Evolutionary conservation across 2,888 invertebrate genomes (phyloP), one percentile per base, ranked within the genome.

Genomic region (Drosophila mettleri): DNA sequence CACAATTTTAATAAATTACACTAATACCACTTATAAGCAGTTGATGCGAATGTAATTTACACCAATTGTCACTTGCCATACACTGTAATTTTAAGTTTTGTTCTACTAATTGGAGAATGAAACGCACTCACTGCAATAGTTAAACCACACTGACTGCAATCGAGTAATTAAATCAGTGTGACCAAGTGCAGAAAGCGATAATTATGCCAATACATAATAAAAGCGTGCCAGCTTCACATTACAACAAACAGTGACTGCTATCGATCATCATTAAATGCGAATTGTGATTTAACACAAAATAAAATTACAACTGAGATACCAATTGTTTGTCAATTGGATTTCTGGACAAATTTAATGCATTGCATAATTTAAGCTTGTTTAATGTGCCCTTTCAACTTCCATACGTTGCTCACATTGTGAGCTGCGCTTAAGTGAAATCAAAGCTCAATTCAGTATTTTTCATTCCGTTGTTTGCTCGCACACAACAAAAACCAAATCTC

Each of bases 401-500:
- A 2, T 18, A 2, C 12, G 31, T 20, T 1, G 24, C 31, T 18
- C 18, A 14, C 33, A 45, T 9, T 34, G 59, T 31, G 14, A 60
- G 22, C 51, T 38, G 24, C 38, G 41, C 33, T 54, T 33, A 33
- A 24, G 24, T n/a, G 46, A 54, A 76, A 74, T 71, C 55, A 75
- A 72, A 72, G 61, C 59, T 75, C 45, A 57, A 38, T 53, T 53
- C 51, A 52, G 34, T 22, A 20, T 41, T 34, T 57, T 20, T 63
- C 18, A 9, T 55, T 36, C 39, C 52, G 45, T 31, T 59, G 48
- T 69, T 57, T 39, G 70, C 57, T 64, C 64, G 71, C 73, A 54
- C 67, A 79, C 61, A 70, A 78, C 64, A 79, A 70, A 79, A 63
- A 74, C 51, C 76, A 84, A 86, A 84, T 76, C 84, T 80, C 67